A percentile compares a stretch with the other conserved stretches of the same genome.
These are phyloP conservation scores for Drosophila quadrilineata DNA, from an alignment of 1,140 invertebrate species.

Conservation along the genomic window DNA sequence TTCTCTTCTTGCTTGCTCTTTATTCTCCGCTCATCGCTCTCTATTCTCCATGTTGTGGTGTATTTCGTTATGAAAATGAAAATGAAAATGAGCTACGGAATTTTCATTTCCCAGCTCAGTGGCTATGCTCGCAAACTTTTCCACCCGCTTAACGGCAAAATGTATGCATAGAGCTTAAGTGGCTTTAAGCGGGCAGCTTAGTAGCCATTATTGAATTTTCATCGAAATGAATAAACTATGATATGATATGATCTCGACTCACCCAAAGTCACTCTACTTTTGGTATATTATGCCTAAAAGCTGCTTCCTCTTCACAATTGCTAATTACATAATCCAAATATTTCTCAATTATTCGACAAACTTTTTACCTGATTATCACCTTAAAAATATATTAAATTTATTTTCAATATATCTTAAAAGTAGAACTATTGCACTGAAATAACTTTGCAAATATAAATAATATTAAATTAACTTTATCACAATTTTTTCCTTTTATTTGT, in stretches of 20 bases:
- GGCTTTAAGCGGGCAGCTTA: slow-evolving; percentile 22
- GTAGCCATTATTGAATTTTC: slow-evolving; percentile 24
- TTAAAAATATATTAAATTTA: too few relatives aligned
- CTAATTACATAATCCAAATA: background rate
- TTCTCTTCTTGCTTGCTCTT: too few relatives aligned
- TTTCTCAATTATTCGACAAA: too few relatives aligned
- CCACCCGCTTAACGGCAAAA: background rate
- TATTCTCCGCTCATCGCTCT: background rate
- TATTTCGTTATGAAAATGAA: slow-evolving; percentile 12
- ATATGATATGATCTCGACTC: background rate
- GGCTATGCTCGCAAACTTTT: slow-evolving; percentile 18
- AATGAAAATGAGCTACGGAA: slow-evolving; percentile 18
- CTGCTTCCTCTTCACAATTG: too few relatives aligned
- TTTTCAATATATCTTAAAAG: too few relatives aligned
- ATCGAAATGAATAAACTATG: background rate
- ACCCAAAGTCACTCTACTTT: background rate
- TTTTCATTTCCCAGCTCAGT: slow-evolving; percentile 39
- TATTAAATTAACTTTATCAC: too few relatives aligned
- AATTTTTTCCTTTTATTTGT: too few relatives aligned
- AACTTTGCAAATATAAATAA: too few relatives aligned
- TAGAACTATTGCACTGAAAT: too few relatives aligned
- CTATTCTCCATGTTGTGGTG: background rate
- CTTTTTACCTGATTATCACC: too few relatives aligned
- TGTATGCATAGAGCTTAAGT: slow-evolving; percentile 20
- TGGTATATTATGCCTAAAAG: too few relatives aligned